phyloP scores from a whole-genome alignment of 1,140 invertebrate species.

The Semibalanus balanoides region DNA sequence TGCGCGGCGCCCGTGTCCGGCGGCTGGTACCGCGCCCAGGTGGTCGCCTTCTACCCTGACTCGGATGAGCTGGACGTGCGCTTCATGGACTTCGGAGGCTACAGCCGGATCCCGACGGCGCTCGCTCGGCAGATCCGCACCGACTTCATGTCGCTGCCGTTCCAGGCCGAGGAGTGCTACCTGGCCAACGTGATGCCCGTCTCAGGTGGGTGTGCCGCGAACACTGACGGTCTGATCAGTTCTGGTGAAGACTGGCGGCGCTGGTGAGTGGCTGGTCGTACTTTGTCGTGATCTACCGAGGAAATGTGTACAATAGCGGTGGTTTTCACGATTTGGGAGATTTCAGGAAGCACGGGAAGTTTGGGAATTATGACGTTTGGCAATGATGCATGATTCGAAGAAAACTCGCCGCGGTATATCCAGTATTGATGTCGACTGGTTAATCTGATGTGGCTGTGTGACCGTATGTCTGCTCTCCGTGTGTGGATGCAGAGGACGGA shows the following conservation, averaged over 20 bases:
- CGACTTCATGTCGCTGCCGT: constrained; percentile 83
- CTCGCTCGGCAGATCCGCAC: constrained; percentile 69
- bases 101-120: constrained; percentile 53
- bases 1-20: constrained; percentile 67
- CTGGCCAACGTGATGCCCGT: constrained; percentile 73
- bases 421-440: too few relatives aligned
- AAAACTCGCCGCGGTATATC: too few relatives aligned
- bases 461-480: constrained; percentile 3
- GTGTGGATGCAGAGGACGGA: constrained; percentile 21
- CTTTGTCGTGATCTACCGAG: too few relatives aligned
- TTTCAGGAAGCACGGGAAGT: too few relatives aligned
- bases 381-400: too few relatives aligned
- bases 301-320: too few relatives aligned
- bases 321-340: too few relatives aligned
- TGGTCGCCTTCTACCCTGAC: constrained; percentile 44
- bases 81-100: constrained; percentile 89
- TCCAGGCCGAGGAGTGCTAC: constrained; percentile 88
- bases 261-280: too few relatives aligned
- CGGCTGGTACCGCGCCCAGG: constrained; percentile 76
- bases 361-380: too few relatives aligned
- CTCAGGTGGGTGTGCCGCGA: constrained; percentile 40
- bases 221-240: not conserved
- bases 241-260: too few relatives aligned
- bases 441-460: too few relatives aligned
- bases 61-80: constrained; percentile 61